Evolutionary conservation across 1,140 invertebrate genomes (phyloP).

Genomic region (Telenomus remus): DNA sequence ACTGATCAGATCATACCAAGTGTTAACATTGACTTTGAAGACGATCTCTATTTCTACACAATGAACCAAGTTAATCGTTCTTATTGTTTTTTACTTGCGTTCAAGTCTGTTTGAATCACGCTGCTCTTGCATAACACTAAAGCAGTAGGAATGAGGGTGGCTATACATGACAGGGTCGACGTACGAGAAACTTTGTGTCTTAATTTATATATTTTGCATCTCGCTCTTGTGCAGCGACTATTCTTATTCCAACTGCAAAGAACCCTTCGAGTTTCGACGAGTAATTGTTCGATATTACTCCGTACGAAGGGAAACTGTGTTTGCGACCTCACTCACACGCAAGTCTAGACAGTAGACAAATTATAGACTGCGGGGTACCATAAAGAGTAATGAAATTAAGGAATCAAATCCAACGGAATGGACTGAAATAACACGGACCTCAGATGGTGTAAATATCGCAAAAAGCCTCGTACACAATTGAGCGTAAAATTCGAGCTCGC

Average conservation of each 20-base stretch:
- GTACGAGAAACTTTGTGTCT: constrained; percentile 24
- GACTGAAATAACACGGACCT: not conserved
- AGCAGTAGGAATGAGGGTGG: constrained; percentile 1
- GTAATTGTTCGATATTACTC: constrained; percentile 37
- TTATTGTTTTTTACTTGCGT: not conserved
- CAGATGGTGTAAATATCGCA: not conserved
- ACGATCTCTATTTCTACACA: too few species aligned
- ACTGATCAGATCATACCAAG: too few species aligned
- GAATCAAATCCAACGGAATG: constrained; percentile 16
- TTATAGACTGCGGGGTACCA: constrained; percentile 31
- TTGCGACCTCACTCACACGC: not conserved
- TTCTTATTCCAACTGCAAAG: constrained; percentile 17
- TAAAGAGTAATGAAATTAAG: constrained; percentile 41
- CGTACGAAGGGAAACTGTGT: not conserved
- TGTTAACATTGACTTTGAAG: too few species aligned
- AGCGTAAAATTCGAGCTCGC: not conserved
- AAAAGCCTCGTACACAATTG: not conserved
- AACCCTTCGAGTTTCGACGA: constrained; percentile 33
- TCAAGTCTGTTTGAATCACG: too few species aligned
- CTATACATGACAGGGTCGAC: constrained; percentile 16
- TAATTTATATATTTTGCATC: constrained; percentile 24
- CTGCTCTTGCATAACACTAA: constrained; percentile 12
- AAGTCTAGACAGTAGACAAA: constrained; percentile 36
- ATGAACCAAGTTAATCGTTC: not conserved
- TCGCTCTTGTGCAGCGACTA: not conserved